Evolutionary conservation across 1,140 invertebrate species (phyloP).

Genomic region (Solen grandis): DNA sequence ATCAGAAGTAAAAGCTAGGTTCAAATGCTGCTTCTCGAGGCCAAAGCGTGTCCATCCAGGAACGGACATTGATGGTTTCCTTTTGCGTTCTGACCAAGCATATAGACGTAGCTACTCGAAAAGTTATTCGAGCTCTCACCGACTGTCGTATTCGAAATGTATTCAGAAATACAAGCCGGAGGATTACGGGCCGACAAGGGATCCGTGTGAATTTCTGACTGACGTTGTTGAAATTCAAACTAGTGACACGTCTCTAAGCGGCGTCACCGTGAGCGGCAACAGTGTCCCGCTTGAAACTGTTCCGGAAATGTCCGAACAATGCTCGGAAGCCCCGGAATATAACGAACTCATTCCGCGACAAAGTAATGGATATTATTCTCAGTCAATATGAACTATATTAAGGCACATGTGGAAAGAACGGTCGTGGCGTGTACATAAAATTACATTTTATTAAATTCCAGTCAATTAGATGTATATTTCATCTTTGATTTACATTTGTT

Average conservation of each 20-base stretch:
- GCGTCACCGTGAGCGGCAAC: neutral
- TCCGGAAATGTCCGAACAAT: conserved; percentile 18
- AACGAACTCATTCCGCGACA: too few species aligned
- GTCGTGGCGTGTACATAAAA: too few species aligned
- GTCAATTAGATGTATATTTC: too few species aligned
- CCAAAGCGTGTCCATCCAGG: conserved; percentile 55
- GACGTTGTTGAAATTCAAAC: neutral
- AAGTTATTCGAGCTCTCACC: neutral
- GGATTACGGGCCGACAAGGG: conserved; percentile 6
- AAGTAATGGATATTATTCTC: too few species aligned
- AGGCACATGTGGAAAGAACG: too few species aligned
- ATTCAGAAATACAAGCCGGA: conserved; percentile 9
- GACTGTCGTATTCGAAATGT: neutral
- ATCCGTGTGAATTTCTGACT: conserved; percentile 32
- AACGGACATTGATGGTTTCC: conserved; percentile 38
- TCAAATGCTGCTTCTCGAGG: conserved; percentile 41
- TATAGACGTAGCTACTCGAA: conserved; percentile 26
- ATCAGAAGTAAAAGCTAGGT: conserved; percentile 58
- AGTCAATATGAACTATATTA: too few species aligned
- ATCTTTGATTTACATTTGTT: too few species aligned
- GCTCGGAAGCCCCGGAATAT: too few species aligned
- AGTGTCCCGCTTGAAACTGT: conserved; percentile 18
- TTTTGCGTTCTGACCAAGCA: conserved; percentile 23
- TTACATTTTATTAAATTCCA: too few species aligned
- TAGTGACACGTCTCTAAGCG: conserved; percentile 11